These are phyloP conservation scores for Colossoma macropomum DNA, from an alignment of 2,113 vertebrate species.

Conservation along the genomic window DNA sequence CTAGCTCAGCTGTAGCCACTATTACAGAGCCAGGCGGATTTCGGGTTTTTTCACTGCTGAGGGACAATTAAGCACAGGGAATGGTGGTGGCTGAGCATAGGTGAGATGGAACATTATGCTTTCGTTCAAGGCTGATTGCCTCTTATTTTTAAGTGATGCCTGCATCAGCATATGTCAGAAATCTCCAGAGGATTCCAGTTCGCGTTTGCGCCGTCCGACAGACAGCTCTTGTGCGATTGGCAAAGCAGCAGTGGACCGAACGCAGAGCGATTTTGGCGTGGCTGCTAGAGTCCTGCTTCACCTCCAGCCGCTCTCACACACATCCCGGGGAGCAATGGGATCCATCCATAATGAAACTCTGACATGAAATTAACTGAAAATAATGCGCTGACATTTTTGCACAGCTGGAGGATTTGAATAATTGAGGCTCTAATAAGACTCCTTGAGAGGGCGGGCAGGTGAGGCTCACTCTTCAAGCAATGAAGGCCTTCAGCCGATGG, in stretches of 20 bases:
- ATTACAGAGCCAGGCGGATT: slow-evolving; percentile 7
- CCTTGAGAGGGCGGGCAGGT: slow-evolving; percentile 50
- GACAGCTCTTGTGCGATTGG: neutral
- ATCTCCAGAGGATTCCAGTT: neutral
- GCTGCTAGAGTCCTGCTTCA: slow-evolving; percentile 21
- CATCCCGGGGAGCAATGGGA: slow-evolving; percentile 22
- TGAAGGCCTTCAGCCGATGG: slow-evolving; percentile 26
- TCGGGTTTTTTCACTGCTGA: neutral
- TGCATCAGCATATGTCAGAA: slow-evolving; percentile 6
- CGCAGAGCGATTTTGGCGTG: neutral
- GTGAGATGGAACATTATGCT: neutral
- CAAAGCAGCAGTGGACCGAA: neutral
- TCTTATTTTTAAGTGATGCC: neutral
- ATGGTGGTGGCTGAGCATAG: neutral
- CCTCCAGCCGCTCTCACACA: slow-evolving; percentile 5
- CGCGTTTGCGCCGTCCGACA: neutral
- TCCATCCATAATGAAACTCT: slow-evolving; percentile 43
- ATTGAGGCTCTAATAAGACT: slow-evolving; percentile 54
- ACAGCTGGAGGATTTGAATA: slow-evolving; percentile 61
- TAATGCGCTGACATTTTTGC: slow-evolving; percentile 56
- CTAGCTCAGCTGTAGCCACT: slow-evolving; percentile 53
- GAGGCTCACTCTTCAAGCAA: slow-evolving; percentile 44
- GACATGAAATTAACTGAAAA: slow-evolving; percentile 56
- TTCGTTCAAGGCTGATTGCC: slow-evolving; percentile 22
- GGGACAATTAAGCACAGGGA: slow-evolving; percentile 6